phyloP scores from a whole-genome alignment of 2,113 vertebrate species.

The Mormyrus iriodes region DNA sequence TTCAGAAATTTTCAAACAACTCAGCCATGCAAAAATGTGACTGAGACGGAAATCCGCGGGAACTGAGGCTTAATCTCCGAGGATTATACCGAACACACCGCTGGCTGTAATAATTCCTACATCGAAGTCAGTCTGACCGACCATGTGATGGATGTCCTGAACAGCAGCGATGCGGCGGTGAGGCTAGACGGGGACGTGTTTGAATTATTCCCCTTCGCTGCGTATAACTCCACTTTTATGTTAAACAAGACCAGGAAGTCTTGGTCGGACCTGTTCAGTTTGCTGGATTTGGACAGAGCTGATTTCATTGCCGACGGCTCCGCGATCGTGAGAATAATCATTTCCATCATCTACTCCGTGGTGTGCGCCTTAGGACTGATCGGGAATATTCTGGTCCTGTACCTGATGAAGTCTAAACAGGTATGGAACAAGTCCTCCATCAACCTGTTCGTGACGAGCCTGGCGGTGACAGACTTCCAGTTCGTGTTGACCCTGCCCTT shows the following conservation, averaged over 20 bases:
- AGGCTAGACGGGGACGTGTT: conserved; percentile 30
- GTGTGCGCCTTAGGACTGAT: conserved; percentile 86
- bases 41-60: not conserved
- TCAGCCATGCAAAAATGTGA: not conserved
- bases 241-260: conserved; percentile 64
- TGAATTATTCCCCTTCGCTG: conserved; percentile 27
- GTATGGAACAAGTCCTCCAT: conserved; percentile 89
- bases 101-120: not conserved
- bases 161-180: conserved; percentile 37
- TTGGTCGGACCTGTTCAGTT: conserved; percentile 47
- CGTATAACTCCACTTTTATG: conserved; percentile 44
- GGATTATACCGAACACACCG: not conserved
- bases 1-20: not conserved
- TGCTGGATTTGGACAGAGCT: conserved; percentile 45
- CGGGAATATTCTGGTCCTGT: conserved; percentile 85
- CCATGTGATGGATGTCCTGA: conserved; percentile 49
- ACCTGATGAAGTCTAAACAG: conserved; percentile 83
- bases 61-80: not conserved
- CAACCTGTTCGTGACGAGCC: conserved; percentile 85
- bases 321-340: conserved; percentile 64
- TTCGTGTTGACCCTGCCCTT: conserved; percentile 90
- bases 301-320: conserved; percentile 65
- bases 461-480: conserved; percentile 90
- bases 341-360: conserved; percentile 82
- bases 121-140: not conserved